Evolutionary conservation across 2,797 vertebrate species (phyloP).

Genomic region (Clarias fuscus): DNA sequence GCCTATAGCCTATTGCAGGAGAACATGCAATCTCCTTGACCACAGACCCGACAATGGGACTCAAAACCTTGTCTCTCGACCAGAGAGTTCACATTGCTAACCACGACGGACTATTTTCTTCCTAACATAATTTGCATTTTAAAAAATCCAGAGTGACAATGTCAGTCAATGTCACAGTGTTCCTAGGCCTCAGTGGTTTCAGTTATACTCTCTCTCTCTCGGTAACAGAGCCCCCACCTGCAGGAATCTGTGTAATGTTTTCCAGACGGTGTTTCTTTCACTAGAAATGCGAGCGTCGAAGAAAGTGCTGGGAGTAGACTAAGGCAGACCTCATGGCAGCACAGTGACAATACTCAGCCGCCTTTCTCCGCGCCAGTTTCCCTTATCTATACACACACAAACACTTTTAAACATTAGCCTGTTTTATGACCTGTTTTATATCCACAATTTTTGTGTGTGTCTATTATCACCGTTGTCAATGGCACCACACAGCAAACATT

Average conservation of each 20-base stretch:
- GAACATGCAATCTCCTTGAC: too few species aligned
- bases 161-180: background rate
- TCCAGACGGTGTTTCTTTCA: constrained; percentile 64
- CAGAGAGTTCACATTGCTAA: too few species aligned
- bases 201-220: constrained; percentile 12
- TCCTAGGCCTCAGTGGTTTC: constrained; percentile 19
- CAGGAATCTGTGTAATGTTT: constrained; percentile 73
- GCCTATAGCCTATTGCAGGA: too few species aligned
- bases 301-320: constrained; percentile 26
- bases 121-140: background rate
- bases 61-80: too few species aligned
- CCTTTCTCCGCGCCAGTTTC: background rate
- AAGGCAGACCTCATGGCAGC: constrained; percentile 8
- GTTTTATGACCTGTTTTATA: constrained; percentile 1
- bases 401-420: constrained; percentile 13
- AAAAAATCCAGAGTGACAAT: background rate
- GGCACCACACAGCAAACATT: constrained; percentile 30
- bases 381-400: background rate
- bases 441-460: background rate
- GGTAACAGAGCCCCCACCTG: constrained; percentile 63
- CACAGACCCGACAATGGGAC: too few species aligned
- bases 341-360: background rate
- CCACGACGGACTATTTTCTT: too few species aligned
- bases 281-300: constrained; percentile 41
- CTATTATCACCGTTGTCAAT: constrained; percentile 27